phyloP scores from a whole-genome alignment of 2,113 vertebrate species.

The Gulo gulo region DNA sequence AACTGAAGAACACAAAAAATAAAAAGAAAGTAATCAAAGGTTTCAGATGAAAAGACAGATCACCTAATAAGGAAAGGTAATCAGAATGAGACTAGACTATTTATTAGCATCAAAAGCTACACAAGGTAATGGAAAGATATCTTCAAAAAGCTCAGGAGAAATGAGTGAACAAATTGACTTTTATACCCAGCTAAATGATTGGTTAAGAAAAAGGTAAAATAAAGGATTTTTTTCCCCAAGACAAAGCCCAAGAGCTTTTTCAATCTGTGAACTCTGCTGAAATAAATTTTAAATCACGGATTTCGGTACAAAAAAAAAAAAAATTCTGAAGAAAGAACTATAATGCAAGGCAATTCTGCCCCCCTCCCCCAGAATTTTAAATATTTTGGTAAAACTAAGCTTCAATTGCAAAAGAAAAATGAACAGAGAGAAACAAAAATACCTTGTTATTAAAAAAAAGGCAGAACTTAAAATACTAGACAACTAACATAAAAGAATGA shows the following conservation, averaged over 20 bases:
- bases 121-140: not conserved
- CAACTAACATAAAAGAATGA: not conserved
- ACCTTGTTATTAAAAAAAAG: not conserved
- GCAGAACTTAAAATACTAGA: not conserved
- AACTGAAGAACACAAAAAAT: not conserved
- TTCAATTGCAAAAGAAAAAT: not conserved
- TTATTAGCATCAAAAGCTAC: not conserved
- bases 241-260: not conserved
- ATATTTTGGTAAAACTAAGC: not conserved
- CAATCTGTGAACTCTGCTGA: not conserved
- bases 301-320: not conserved
- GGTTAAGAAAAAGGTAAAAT: not conserved
- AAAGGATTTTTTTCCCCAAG: not conserved
- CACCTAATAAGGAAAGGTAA: not conserved
- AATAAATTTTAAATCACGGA: not conserved
- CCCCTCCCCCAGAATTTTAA: not conserved
- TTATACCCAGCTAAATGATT: constrained; percentile 39
- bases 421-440: not conserved
- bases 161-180: not conserved
- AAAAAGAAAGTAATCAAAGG: not conserved
- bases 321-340: not conserved
- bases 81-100: not conserved
- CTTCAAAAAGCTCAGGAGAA: not conserved
- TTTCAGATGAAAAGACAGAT: not conserved
- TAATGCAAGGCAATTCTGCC: not conserved